Evolutionary conservation across 1,140 invertebrate genomes (phyloP).

Genomic region (Octopus bimaculoides): DNA sequence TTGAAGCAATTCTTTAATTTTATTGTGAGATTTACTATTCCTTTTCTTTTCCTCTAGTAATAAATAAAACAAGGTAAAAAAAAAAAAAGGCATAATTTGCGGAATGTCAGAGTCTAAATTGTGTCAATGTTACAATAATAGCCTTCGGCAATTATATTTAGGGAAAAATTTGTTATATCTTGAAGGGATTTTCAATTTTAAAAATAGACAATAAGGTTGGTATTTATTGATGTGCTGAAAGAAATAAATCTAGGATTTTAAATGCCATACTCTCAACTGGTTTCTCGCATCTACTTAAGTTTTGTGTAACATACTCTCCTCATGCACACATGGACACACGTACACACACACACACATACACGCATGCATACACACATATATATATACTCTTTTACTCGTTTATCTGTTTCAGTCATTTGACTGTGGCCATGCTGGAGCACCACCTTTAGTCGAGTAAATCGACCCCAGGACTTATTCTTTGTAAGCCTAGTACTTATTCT

Average conservation of each 20-base stretch:
- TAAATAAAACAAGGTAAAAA: too few relatives aligned
- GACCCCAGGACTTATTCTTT: not conserved
- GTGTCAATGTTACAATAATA: too few relatives aligned
- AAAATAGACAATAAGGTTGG: not conserved
- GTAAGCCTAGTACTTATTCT: not conserved
- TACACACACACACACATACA: not conserved
- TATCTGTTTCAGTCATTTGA: too few relatives aligned
- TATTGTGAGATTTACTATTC: too few relatives aligned
- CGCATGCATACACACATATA: not conserved
- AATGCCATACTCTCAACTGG: not conserved
- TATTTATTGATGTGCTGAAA: not conserved
- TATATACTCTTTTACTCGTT: not conserved
- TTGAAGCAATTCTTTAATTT: too few relatives aligned
- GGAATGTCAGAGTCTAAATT: too few relatives aligned
- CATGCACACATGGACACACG: not conserved
- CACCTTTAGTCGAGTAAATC: not conserved
- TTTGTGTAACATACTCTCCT: too few relatives aligned
- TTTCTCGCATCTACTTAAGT: not conserved
- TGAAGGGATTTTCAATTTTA: not conserved
- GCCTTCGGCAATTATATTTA: not conserved
- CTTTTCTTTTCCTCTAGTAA: too few relatives aligned
- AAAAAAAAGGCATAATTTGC: too few relatives aligned
- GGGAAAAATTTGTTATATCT: not conserved
- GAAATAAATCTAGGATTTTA: not conserved
- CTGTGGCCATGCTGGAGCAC: too few relatives aligned